phyloP scores from a whole-genome alignment of 2,113 vertebrate species.

The Bujurquina vittata region DNA sequence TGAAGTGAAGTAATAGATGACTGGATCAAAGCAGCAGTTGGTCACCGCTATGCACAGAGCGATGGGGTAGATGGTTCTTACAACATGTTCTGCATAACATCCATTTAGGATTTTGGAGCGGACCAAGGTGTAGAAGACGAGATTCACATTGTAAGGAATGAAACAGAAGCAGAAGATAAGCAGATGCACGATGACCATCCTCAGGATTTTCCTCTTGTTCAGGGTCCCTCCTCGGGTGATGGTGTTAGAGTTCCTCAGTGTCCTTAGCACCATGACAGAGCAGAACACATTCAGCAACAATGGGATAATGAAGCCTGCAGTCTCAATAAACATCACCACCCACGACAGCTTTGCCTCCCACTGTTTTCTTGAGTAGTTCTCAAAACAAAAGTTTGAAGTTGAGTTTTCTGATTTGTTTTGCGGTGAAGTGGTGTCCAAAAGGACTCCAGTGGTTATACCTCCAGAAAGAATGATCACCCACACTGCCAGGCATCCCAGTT shows the following conservation, averaged over 20 bases:
- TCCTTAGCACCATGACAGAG: conserved; percentile 90
- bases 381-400: conserved; percentile 83
- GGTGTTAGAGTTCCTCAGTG: conserved; percentile 85
- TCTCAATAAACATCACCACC: conserved; percentile 97
- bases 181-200: conserved; percentile 94
- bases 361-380: conserved; percentile 91
- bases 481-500: conserved; percentile 85
- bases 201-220: conserved; percentile 91
- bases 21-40: conserved; percentile 98
- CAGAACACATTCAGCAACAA: conserved; percentile 92
- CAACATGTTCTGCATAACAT: conserved; percentile 85
- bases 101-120: conserved; percentile 87
- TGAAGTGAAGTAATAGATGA: conserved; percentile 97
- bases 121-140: conserved; percentile 94
- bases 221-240: conserved; percentile 87
- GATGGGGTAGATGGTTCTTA: conserved; percentile 93
- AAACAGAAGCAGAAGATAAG: conserved; percentile 97
- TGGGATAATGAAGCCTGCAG: conserved; percentile 93
- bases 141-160: conserved; percentile 93
- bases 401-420: conserved; percentile 67
- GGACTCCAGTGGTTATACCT: conserved; percentile 88
- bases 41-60: conserved; percentile 94
- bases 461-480: conserved; percentile 92
- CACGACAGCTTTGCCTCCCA: conserved; percentile 93
- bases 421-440: conserved; percentile 82